Evolutionary conservation across 35 echinoderm and acorn worm genomes (phyloP).

Genomic region (Strongylocentrotus purpuratus): DNA sequence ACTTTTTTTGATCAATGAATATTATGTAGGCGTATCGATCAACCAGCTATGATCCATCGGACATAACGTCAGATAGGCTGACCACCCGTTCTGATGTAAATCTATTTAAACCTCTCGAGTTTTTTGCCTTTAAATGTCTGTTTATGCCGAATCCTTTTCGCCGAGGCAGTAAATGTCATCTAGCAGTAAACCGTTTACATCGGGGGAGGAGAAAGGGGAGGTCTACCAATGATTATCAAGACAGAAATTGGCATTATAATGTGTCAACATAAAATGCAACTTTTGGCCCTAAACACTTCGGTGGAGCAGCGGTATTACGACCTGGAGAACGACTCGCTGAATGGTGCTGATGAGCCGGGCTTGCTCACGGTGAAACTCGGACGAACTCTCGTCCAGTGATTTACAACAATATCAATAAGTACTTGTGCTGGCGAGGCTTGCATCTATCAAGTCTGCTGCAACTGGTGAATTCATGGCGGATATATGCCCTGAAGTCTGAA

Average conservation of each 20-base stretch:
- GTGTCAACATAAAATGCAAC: constrained; percentile 44
- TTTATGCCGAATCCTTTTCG: constrained; percentile 39
- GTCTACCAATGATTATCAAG: not conserved
- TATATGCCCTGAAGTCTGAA: not conserved
- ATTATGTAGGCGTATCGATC: too few relatives aligned
- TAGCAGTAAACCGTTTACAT: constrained; percentile 48
- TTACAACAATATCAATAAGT: not conserved
- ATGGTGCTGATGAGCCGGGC: not conserved
- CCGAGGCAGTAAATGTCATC: constrained; percentile 29
- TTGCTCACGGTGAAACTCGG: not conserved
- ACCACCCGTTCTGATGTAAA: not conserved
- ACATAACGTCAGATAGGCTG: not conserved
- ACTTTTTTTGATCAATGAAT: too few relatives aligned
- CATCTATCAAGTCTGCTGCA: not conserved
- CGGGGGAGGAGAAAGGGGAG: constrained; percentile 12
- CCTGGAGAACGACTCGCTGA: not conserved
- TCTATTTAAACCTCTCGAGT: not conserved
- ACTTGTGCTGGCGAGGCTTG: not conserved
- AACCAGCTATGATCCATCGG: too few relatives aligned
- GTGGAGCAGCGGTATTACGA: not conserved
- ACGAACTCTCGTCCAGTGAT: not conserved
- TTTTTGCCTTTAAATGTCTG: not conserved
- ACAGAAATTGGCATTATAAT: constrained; percentile 22
- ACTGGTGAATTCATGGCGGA: not conserved
- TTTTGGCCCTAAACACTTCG: not conserved